Evolutionary conservation across 2,113 vertebrate genomes (phyloP), one percentile per base, ranked within the genome.

Genomic region (Hyperopisus bebe): DNA sequence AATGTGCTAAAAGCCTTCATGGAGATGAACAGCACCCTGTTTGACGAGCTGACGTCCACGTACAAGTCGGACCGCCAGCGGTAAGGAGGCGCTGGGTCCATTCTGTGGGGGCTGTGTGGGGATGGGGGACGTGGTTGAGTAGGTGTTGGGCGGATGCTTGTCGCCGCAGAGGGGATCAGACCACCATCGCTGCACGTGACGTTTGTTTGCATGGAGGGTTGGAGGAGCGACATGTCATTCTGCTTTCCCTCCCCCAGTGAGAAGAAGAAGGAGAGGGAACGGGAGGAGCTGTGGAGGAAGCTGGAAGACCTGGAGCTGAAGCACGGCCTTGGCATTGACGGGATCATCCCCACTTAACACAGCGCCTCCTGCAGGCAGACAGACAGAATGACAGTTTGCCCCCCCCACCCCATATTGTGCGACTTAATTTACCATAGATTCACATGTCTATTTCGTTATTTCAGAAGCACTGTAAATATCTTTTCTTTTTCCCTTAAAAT

Each of bases 61-160:
- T 99, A 99, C 97, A 99, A 99, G 97, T 99, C 98, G 94, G 98
- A 99, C 96, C 98, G 98, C 95, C 98, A 99, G 97, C 97, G 98
- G 98, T 99, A 96, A 99, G 95, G 83, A 51, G 1, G n/a, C 39
- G 44, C 17, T 42, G 15, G 19, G n/a, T 21, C 2, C 15, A 62
- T 44, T n/a, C 21, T 7, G 11, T 46, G 39, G 39, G 15, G 46
- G 5, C 42, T 19, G 58, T 70, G 6, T n/a, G 39, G 42, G 53
- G 62, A n/a, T 1, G 47, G n/a, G 62, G n/a, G 53, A 0, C 1
- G n/a, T 3, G n/a, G 62, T 1, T 2, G 8, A 9, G 58, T 1
- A 10, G 27, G 74, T 6, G 74, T 42, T 6, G 15, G 31, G 70
- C 4, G 70, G 70, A 27, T 3, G 58, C 58, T 9, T 24, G 2